Evolutionary conservation across 2,888 invertebrate genomes (phyloP).

Genomic region (Idaea biselata): DNA sequence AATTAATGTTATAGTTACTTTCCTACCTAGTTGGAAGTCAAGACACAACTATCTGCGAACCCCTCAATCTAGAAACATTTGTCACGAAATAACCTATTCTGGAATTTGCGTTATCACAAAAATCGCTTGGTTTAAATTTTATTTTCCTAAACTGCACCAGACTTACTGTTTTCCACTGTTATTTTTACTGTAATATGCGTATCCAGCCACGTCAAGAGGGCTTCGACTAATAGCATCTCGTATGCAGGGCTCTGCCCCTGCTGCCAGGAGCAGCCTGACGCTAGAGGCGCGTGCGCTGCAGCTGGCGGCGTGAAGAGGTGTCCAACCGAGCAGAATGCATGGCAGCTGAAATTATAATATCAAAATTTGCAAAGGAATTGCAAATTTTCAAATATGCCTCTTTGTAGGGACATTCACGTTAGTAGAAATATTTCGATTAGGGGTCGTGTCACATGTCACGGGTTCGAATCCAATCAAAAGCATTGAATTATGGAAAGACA

Average conservation of each 20-base stretch:
- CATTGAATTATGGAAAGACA: no score
- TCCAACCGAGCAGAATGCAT: constrained; percentile 67
- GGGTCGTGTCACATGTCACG: no score
- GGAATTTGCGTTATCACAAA: no score
- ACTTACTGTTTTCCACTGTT: constrained; percentile 51
- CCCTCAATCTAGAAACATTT: no score
- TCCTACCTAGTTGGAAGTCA: background rate
- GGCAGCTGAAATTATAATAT: constrained; percentile 46
- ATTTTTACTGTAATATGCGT: constrained; percentile 72
- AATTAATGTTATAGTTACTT: background rate
- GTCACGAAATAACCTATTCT: no score
- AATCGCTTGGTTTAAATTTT: no score
- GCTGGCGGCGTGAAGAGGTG: constrained; percentile 78
- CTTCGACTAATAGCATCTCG: constrained; percentile 26
- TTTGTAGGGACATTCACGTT: no score
- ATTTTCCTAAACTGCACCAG: background rate
- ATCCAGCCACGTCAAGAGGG: constrained; percentile 32
- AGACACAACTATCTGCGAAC: no score
- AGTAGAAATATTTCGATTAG: no score
- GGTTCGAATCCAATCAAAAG: no score
- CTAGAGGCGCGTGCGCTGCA: constrained; percentile 54
- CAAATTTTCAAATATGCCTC: no score
- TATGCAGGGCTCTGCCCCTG: constrained; percentile 24
- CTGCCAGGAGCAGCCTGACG: constrained; percentile 30
- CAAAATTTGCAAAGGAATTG: background rate